Evolutionary conservation across 2,888 invertebrate genomes (phyloP).

Genomic region (Sphinx pinastri): DNA sequence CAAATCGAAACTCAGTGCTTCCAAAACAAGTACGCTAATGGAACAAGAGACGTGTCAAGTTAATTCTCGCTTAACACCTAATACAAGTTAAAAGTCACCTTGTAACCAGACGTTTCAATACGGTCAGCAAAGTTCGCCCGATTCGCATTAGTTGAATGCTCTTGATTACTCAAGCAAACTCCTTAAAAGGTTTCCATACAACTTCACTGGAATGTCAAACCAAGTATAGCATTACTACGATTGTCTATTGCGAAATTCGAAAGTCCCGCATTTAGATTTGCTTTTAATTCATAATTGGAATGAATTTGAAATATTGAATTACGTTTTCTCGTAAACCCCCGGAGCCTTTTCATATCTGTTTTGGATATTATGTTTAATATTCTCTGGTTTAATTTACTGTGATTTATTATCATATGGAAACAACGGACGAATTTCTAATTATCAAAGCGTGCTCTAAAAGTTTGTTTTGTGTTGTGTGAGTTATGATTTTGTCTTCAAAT

Average conservation of each 20-base stretch:
- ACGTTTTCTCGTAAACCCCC: conserved; percentile 1
- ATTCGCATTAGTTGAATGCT: not conserved
- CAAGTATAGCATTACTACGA: conserved; percentile 8
- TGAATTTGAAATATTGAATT: conserved; percentile 15
- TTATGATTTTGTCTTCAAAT: not conserved
- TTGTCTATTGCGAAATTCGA: not conserved
- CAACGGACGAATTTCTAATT: conserved; percentile 12
- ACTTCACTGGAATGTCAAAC: conserved; percentile 19
- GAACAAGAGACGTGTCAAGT: too few species aligned
- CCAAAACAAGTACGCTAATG: not conserved
- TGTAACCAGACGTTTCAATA: not conserved
- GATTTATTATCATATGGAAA: conserved; percentile 14
- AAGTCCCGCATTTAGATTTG: conserved; percentile 3
- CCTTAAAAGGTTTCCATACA: conserved; percentile 26
- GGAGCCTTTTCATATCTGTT: conserved; percentile 14
- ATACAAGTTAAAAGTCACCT: not conserved
- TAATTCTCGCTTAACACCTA: not conserved
- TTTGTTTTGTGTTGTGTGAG: conserved; percentile 10
- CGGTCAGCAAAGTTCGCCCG: not conserved
- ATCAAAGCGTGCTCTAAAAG: not conserved
- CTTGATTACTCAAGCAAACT: conserved; percentile 4
- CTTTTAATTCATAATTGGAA: conserved; percentile 11
- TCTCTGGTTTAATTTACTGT: conserved; percentile 10
- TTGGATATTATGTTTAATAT: conserved; percentile 3
- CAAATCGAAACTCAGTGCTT: too few species aligned